Conservation (phyloP, 2,113 vertebrate species). For the Perognathus longimembris region DNA sequence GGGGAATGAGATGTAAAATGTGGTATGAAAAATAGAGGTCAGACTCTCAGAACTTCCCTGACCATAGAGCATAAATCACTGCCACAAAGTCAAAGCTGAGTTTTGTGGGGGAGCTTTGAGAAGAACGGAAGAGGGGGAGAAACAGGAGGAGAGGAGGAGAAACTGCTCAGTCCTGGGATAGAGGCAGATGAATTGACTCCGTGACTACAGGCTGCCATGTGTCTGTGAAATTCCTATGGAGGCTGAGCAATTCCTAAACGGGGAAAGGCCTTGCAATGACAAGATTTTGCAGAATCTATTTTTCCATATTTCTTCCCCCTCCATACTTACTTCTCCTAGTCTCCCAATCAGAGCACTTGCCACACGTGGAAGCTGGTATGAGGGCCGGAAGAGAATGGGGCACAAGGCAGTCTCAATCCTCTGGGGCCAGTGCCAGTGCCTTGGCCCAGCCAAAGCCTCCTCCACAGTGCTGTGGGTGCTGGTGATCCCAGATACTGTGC, state of each 20-base stretch:
- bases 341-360: neutral
- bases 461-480: neutral
- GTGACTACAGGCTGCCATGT: neutral
- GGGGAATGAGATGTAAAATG: neutral
- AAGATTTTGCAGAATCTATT: neutral
- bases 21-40: neutral
- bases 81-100: neutral
- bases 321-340: neutral
- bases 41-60: neutral
- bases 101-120: neutral
- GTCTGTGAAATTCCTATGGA: slow-evolving; percentile 47
- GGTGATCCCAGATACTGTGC: neutral
- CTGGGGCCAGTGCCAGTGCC: neutral
- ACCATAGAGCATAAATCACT: neutral
- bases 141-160: neutral
- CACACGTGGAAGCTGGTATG: rapidly evolving
- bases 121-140: neutral
- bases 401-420: neutral
- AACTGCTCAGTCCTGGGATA: neutral
- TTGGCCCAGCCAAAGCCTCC: too few relatives aligned
- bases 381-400: neutral
- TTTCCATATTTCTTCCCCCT: neutral
- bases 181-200: neutral
- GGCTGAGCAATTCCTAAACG: slow-evolving; percentile 49
- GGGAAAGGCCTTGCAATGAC: slow-evolving; percentile 49